Base-by-base conservation (phyloP, 2,797 vertebrate genomes). In the Enoplosus armatus region DNA sequence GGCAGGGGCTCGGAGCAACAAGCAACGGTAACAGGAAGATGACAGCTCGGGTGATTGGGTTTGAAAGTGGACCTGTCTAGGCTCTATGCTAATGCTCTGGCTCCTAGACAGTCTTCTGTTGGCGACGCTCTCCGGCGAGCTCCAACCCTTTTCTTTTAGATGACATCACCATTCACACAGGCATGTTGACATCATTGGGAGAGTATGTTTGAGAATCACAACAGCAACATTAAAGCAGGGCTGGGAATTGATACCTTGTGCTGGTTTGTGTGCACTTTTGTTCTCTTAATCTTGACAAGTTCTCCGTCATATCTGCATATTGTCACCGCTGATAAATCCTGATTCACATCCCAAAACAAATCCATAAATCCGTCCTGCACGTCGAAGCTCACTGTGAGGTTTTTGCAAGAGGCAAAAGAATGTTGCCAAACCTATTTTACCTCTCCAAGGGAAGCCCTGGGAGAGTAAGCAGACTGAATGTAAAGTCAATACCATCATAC, bases 51-150 rank as follows among this genome's bases (percentile, higher is more conserved):
- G 84, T 92, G 90, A 91, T 84, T 84, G 88, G 82, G 82, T 90
- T 89, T 91, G 80, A 90, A 84, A 93, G 87, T 88, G 91, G 91
- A 92, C 93, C 91, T 95, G 93, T 95, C 94, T 95, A 84, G 92
- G 89, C 85, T 88, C 92, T 95, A 95, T 95, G 94, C 94, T 95
- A 95, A 95, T 95, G 90, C 87, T 86, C 84, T 80, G 88, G 86
- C 87, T 91, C 79, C 85, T 89, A 94, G 92, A 94, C 89, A 82
- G 89, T 82, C 92, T 84, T 87, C 79, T 89, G 76, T 81, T 90
- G 84, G 86, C 76, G 79, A 77, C 53, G 59, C 86, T 90, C 88
- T 81, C 85, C 29, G 63, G 74, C 75, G 29, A 71, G 73, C 84
- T 72, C 82, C 55, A 15, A 72, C 66, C 68, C 69, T 82, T 88